These are phyloP conservation scores for Dromaius novaehollandiae DNA, from an alignment of 2,113 vertebrate genomes.

Conservation along the genomic window DNA sequence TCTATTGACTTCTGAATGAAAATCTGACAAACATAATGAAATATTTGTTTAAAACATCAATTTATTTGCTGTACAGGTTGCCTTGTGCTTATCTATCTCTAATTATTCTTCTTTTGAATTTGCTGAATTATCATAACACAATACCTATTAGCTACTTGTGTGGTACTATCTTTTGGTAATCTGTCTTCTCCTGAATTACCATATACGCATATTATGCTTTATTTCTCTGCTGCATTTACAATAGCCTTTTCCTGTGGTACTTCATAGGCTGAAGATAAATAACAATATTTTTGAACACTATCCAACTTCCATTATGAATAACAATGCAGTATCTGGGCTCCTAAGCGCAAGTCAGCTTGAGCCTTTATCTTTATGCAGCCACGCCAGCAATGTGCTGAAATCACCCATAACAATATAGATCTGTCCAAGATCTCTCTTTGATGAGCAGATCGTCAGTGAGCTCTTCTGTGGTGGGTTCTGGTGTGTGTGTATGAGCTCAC, in stretches of 20 bases:
- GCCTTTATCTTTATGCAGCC: not conserved
- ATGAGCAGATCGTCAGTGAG: accelerated
- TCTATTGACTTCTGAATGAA: not conserved
- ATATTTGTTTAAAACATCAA: slow-evolving; percentile 22
- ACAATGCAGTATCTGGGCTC: not conserved
- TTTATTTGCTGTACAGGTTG: slow-evolving; percentile 23
- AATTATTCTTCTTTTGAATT: slow-evolving; percentile 43
- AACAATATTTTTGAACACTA: not conserved
- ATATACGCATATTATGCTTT: not conserved
- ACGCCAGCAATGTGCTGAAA: not conserved
- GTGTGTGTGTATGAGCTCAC: too few relatives aligned
- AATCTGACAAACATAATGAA: not conserved
- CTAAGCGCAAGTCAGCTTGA: not conserved
- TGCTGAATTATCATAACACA: slow-evolving; percentile 14
- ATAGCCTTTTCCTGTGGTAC: not conserved
- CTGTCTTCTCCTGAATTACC: not conserved
- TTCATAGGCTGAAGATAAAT: not conserved
- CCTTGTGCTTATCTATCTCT: slow-evolving; percentile 7
- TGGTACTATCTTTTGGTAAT: slow-evolving; percentile 16
- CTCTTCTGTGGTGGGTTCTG: not conserved
- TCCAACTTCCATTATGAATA: not conserved
- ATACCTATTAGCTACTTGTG: slow-evolving; percentile 11
- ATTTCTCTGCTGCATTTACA: not conserved
- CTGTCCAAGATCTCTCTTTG: not conserved
- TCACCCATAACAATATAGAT: not conserved